These are phyloP conservation scores for Patagioenas fasciata DNA, from an alignment of 2,113 vertebrate genomes.

Conservation along the genomic window DNA sequence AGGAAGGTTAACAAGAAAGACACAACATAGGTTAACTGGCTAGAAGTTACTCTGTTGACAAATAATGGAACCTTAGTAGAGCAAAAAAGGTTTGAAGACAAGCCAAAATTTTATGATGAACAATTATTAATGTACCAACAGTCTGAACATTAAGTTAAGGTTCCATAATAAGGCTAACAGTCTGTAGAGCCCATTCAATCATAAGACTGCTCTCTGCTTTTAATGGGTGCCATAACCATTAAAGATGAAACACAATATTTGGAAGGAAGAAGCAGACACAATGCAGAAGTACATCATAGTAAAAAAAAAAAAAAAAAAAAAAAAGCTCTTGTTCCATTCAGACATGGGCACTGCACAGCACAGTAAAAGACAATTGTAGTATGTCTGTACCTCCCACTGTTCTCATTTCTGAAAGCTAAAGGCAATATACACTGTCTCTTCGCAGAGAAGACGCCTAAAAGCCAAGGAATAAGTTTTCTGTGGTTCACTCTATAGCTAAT, in stretches of 20 bases:
- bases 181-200: constrained; percentile 19
- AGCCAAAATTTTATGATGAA: constrained; percentile 19
- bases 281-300: not conserved
- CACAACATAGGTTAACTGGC: not conserved
- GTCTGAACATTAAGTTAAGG: constrained; percentile 47
- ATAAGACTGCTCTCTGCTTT: not conserved
- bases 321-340: not conserved
- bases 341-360: not conserved
- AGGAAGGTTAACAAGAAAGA: not conserved
- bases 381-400: not conserved
- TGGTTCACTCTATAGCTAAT: not conserved
- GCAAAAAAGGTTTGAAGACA: not conserved
- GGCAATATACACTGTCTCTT: not conserved
- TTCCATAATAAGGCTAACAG: constrained; percentile 22
- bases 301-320: not conserved
- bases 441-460: not conserved
- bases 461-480: not conserved
- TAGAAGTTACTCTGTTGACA: not conserved
- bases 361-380: not conserved
- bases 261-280: constrained; percentile 3
- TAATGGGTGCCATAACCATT: constrained; percentile 35
- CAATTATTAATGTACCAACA: not conserved
- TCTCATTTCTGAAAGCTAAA: not conserved
- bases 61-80: not conserved
- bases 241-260: constrained; percentile 30